These are phyloP conservation scores for Rhodinocichla rosea DNA, from an alignment of 2,113 vertebrate genomes.

Conservation along the genomic window DNA sequence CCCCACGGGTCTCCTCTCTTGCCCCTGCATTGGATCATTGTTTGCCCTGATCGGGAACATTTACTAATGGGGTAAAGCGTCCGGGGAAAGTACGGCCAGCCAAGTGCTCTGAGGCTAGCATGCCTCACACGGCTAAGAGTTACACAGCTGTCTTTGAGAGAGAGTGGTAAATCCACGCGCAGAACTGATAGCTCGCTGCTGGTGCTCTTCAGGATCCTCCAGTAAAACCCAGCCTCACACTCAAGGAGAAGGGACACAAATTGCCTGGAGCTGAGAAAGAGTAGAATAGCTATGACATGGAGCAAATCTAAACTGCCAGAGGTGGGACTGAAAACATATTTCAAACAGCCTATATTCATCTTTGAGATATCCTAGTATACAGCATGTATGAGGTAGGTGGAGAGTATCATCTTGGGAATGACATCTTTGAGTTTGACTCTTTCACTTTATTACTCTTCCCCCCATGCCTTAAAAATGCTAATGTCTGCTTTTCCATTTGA, in stretches of 20 bases:
- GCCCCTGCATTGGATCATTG: not conserved
- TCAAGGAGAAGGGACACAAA: not conserved
- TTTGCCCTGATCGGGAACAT: not conserved
- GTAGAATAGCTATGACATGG: not conserved
- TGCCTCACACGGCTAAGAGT: not conserved
- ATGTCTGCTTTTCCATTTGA: not conserved
- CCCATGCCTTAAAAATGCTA: not conserved
- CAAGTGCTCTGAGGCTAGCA: not conserved
- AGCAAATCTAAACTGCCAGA: not conserved
- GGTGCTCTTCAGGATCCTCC: not conserved
- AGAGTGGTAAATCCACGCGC: not conserved
- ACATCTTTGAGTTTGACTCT: not conserved
- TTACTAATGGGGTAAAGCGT: not conserved
- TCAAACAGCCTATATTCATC: not conserved
- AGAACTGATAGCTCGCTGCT: rapidly evolving
- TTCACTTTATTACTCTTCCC: not conserved
- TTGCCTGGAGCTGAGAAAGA: not conserved
- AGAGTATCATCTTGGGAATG: not conserved
- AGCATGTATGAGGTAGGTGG: not conserved
- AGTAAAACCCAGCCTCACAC: not conserved
- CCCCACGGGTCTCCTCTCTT: rapidly evolving
- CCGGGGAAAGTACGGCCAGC: not conserved
- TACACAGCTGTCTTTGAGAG: not conserved
- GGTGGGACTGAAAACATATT: not conserved
- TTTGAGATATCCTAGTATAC: not conserved